Conservation (phyloP, 2,888 invertebrate species). For the Strigamia transsilvanica region DNA sequence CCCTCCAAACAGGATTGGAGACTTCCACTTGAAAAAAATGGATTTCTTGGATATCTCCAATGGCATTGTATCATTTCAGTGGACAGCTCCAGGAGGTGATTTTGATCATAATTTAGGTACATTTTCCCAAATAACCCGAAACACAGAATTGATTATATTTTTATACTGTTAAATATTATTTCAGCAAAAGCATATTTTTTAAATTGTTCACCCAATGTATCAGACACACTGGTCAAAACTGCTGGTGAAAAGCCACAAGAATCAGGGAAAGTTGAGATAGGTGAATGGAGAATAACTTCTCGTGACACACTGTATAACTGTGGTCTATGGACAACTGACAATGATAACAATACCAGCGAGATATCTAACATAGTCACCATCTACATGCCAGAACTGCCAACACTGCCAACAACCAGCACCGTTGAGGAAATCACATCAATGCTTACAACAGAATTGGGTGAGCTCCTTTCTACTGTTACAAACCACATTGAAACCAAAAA, state of each 20-base stretch:
- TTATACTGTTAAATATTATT: background rate
- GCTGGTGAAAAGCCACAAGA: background rate
- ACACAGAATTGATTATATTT: background rate
- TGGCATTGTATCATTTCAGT: background rate
- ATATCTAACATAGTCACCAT: background rate
- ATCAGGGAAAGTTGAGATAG: background rate
- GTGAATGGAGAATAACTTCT: background rate
- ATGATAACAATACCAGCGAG: background rate
- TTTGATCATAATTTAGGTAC: conserved; percentile 5
- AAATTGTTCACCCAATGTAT: background rate
- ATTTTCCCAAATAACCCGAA: no score
- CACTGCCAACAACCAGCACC: background rate
- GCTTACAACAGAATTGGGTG: background rate
- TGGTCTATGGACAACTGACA: background rate
- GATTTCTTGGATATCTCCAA: background rate
- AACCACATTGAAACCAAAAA: background rate
- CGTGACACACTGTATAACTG: background rate
- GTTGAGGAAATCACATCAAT: background rate
- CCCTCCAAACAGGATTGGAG: background rate
- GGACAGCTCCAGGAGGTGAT: conserved; percentile 18
- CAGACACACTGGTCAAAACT: background rate
- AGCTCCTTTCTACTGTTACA: background rate
- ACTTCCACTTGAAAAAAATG: background rate
- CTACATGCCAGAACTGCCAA: background rate
- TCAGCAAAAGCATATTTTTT: background rate